These are phyloP conservation scores for Catonia carolina DNA, from an alignment of 2,888 invertebrate genomes.

Conservation along the genomic window DNA sequence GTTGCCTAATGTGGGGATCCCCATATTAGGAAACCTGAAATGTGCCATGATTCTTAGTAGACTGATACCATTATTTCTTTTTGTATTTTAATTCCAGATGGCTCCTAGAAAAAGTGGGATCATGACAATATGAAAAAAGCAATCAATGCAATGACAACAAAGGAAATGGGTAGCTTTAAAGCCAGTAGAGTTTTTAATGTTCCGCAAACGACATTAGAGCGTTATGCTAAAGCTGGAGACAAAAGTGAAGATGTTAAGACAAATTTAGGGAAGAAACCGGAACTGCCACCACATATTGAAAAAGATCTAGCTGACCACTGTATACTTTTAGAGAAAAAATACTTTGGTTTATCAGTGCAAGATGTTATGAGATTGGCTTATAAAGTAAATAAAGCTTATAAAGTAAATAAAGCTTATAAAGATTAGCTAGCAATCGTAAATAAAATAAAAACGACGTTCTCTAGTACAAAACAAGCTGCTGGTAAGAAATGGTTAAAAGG, in stretches of 20 bases:
- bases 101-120: constrained; percentile 16
- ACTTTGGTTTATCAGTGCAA: constrained; percentile 15
- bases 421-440: too few relatives aligned
- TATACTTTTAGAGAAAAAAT: constrained; percentile 16
- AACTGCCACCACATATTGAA: constrained; percentile 13
- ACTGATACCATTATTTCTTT: too few relatives aligned
- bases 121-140: constrained; percentile 14
- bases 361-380: constrained; percentile 14
- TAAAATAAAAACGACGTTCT: background rate
- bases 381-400: background rate
- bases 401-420: too few relatives aligned
- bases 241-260: background rate
- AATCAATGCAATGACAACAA: constrained; percentile 13
- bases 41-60: too few relatives aligned
- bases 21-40: too few relatives aligned
- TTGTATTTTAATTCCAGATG: too few relatives aligned
- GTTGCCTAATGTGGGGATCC: too few relatives aligned
- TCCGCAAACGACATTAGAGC: constrained; percentile 9
- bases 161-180: constrained; percentile 16
- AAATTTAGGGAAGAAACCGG: constrained; percentile 13
- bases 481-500: constrained; percentile 19
- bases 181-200: constrained; percentile 14
- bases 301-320: constrained; percentile 15
- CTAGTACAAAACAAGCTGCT: background rate
- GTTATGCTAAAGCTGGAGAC: constrained; percentile 13